Percentiles rank a stretch among this genome's conserved stretches.
phyloP scores from a whole-genome alignment of 2,797 vertebrate species.

The Esox lucius region DNA sequence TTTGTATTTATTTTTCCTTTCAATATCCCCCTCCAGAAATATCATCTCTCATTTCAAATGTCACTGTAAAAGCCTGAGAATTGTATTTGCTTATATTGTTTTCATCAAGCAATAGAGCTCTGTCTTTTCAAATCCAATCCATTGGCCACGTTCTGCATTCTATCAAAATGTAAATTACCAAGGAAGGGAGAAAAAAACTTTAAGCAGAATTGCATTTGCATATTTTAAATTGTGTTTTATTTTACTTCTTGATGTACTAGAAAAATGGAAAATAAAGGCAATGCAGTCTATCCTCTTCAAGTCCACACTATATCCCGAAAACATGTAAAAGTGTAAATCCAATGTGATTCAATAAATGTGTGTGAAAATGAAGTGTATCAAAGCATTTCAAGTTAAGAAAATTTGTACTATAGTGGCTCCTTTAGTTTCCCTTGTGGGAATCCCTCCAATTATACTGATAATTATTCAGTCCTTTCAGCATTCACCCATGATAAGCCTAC shows the following conservation, averaged over 20 bases:
- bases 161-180: conserved; percentile 17
- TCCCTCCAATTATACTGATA: conserved; percentile 45
- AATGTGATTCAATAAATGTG: conserved; percentile 4
- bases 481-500: conserved; percentile 33
- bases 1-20: conserved; percentile 11
- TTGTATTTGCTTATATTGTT: conserved; percentile 7
- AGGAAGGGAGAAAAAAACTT: neutral
- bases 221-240: neutral
- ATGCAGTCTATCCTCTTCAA: neutral
- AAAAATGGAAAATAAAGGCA: neutral
- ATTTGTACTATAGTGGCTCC: neutral
- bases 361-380: conserved; percentile 3
- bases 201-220: conserved; percentile 4
- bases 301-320: neutral
- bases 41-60: neutral
- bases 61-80: neutral
- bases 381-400: conserved; percentile 1
- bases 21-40: conserved; percentile 1
- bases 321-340: neutral
- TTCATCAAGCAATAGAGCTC: conserved; percentile 5
- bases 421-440: conserved; percentile 18
- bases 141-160: conserved; percentile 1
- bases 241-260: neutral
- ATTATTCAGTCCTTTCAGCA: conserved; percentile 40
- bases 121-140: conserved; percentile 1